phyloP scores from a whole-genome alignment of 2,888 invertebrate species.

The Dusona sp. region DNA sequence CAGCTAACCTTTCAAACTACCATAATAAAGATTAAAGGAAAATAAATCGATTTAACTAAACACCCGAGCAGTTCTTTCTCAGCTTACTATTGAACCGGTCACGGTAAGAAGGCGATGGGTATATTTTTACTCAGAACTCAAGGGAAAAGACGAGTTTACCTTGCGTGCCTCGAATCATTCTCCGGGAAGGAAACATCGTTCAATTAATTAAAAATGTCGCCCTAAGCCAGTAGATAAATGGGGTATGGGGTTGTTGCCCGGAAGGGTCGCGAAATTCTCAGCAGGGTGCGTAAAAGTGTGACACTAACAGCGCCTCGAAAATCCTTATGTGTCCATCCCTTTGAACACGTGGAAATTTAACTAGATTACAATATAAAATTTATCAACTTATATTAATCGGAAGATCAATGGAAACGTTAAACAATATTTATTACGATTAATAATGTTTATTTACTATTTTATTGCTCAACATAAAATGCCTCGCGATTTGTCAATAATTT shows the following conservation, averaged over 20 bases:
- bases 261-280: conserved; percentile 17
- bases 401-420: neutral
- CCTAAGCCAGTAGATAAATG: conserved; percentile 22
- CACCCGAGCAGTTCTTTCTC: neutral
- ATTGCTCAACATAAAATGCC: neutral
- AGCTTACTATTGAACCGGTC: neutral
- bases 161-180: conserved; percentile 44
- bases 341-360: neutral
- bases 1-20: neutral
- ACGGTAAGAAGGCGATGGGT: neutral
- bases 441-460: neutral
- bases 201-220: conserved; percentile 60
- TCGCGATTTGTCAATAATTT: neutral
- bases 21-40: neutral
- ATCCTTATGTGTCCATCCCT: neutral
- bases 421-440: neutral
- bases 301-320: conserved; percentile 12
- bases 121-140: neutral
- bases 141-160: neutral
- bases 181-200: conserved; percentile 33
- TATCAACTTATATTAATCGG: neutral
- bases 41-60: neutral
- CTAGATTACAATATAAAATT: neutral
- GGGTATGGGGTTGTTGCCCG: neutral
- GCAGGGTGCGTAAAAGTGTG: neutral